Evolutionary conservation across 1,140 invertebrate genomes (phyloP), one percentile per base, ranked within the genome.

Genomic region (Vanessa tameamea): DNA sequence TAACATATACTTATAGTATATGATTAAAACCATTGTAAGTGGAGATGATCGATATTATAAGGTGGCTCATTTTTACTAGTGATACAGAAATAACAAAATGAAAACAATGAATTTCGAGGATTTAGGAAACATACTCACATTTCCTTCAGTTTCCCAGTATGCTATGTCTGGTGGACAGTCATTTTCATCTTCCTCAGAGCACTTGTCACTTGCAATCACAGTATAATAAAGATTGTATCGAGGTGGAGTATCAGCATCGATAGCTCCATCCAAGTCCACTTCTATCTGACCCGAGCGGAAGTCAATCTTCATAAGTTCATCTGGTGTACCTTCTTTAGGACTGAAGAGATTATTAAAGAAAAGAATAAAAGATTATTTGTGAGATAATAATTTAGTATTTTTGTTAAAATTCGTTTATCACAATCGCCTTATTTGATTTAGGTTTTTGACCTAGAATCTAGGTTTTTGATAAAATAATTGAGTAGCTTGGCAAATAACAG

Each of bases 201-300:
- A 86, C 8, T 83, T 64, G 76, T 94, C 94, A 53, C 87, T 93
- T 11, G 94, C 92, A 0, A 82, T 81, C 5, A 94, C 85, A 0
- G 82, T 90, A 79, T 94, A 94, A 73, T 87, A 85, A 12, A 94
- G 82, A 55, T 89, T 65, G 59, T 87, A 72, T 1, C 87, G 82
- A 4, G 84, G 87, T 0, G 92, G 91, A 9, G 61, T 76, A 73
- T 94, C 94, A 7, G 93, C 93, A 79, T 94, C 92, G 50, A 94
- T 94, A 3, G 82, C 84, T n/a, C 80, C 78, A 50, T 85, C 75
- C 13, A 73, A 65, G 48, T 87, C 75, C 6, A 94, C 92, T 13
- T 80, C 81, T 13, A 94, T 78, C 75, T 92, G 86, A 14, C 94
- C 94, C 3, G 87, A 84, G 48, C 73, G 50, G 47, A 78, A 75